Evolutionary conservation across 1,140 invertebrate genomes (phyloP), one percentile per base, ranked within the genome.

Genomic region (Globodera ellingtonae): DNA sequence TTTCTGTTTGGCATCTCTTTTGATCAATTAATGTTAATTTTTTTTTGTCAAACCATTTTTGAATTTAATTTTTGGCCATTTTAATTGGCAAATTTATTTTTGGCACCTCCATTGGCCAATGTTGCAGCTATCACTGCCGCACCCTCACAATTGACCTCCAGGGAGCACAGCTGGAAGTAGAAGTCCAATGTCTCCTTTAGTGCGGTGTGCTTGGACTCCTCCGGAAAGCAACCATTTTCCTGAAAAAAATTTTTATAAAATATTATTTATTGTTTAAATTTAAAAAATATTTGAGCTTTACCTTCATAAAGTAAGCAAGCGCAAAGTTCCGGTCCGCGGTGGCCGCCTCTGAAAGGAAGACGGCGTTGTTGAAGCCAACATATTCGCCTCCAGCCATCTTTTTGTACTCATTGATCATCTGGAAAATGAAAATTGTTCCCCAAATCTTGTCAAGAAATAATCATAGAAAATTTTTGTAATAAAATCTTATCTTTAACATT

Each of bases 161-260:
- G 93, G 4, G 95, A 94, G 90, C 96, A 98, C 87, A 95, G 94
- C 94, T 97, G 88, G 77, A 91, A 85, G 66, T 97, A 96, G 87
- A 98, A 98, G 89, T 98, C 98, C 89, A 97, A 96, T 87, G 98
- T 96, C 93, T 98, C 94, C 81, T 93, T 94, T 89, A 98, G 95
- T 72, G 94, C 92, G 0, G 96, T 83, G n/a, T 74, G 66, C 8
- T 69, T 69, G 6, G 79, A 80, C 44, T 78, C 83, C 21, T 62
- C n/a, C 8, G 83, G 83, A 56, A 84, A 84, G 24, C 83, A 84
- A 4, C 90, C 89, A 69, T 91, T 90, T 79, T 91, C 90, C 74
- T 87, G 56, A 65, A 35, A 50, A 35, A 44, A 9, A 9, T 62
- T 79, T 24, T 89, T 6, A 8, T 18, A 7, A 72, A 72, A 21